phyloP scores from a whole-genome alignment of 2,113 vertebrate species.

The Scopus umbretta region DNA sequence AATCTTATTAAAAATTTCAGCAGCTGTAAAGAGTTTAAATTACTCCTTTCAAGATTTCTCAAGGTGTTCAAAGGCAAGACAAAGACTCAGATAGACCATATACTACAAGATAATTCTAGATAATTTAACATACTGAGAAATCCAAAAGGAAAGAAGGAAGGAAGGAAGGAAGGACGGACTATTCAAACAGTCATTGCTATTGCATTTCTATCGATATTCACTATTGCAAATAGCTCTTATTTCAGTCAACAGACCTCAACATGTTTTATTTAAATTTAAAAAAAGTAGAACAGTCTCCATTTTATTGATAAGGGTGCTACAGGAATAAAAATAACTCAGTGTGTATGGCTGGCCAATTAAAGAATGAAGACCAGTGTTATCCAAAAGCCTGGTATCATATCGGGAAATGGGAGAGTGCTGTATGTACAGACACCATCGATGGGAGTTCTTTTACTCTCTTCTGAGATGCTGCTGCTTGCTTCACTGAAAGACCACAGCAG shows the following conservation, averaged over 20 bases:
- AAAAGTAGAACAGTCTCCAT: background rate
- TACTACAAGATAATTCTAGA: background rate
- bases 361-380: background rate
- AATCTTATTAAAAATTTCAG: slow-evolving; percentile 30
- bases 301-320: background rate
- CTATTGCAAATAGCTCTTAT: background rate
- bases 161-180: background rate
- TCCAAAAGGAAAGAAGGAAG: background rate
- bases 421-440: background rate
- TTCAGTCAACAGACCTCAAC: background rate
- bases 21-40: background rate
- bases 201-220: background rate
- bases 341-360: background rate
- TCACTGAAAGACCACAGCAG: background rate
- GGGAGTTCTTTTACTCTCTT: background rate
- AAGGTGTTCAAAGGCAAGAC: background rate
- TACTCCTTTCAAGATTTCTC: slow-evolving; percentile 15
- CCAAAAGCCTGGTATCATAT: background rate
- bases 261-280: background rate
- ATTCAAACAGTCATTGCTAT: background rate
- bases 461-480: background rate
- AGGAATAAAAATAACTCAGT: background rate
- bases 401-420: background rate
- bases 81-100: background rate
- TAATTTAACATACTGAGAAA: background rate